phyloP scores from a whole-genome alignment of 2,113 vertebrate genomes.

The Nanorana parkeri region DNA sequence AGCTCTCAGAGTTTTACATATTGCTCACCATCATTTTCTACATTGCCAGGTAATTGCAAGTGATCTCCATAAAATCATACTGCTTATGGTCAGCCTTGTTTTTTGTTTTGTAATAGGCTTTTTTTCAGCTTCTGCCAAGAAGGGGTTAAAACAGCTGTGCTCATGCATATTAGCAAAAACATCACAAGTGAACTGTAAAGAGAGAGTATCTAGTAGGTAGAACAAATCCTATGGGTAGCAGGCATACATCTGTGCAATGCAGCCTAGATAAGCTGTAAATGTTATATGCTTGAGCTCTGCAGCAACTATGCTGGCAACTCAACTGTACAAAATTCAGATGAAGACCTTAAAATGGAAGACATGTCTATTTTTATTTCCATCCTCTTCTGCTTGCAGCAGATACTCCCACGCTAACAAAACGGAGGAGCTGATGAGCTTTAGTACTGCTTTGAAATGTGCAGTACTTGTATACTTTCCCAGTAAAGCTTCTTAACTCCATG shows the following conservation, averaged over 20 bases:
- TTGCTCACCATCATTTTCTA: too few relatives aligned
- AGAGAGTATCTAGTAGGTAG: not conserved
- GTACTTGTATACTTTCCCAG: constrained; percentile 2
- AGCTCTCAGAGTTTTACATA: too few relatives aligned
- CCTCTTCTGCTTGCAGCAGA: constrained; percentile 37
- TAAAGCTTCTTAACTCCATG: constrained; percentile 2
- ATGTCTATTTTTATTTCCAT: constrained; percentile 52
- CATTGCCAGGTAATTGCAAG: too few relatives aligned
- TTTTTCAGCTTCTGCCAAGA: too few relatives aligned
- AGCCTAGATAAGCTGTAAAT: constrained; percentile 21
- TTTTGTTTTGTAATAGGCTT: too few relatives aligned
- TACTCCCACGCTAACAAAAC: constrained; percentile 50
- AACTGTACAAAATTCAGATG: constrained; percentile 41
- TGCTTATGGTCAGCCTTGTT: too few relatives aligned
- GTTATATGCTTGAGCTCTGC: constrained; percentile 10
- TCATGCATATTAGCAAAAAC: constrained; percentile 11
- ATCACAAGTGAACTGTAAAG: constrained; percentile 26
- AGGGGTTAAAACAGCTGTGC: not conserved
- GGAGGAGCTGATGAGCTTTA: constrained; percentile 30
- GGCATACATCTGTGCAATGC: constrained; percentile 10
- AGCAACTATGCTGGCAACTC: constrained; percentile 24
- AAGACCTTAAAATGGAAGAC: constrained; percentile 52
- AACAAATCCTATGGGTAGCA: constrained; percentile 39
- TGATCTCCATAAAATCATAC: too few relatives aligned
- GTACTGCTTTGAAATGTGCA: constrained; percentile 18